phyloP scores from a whole-genome alignment of 2,888 invertebrate species.

The Catocala sponsa region DNA sequence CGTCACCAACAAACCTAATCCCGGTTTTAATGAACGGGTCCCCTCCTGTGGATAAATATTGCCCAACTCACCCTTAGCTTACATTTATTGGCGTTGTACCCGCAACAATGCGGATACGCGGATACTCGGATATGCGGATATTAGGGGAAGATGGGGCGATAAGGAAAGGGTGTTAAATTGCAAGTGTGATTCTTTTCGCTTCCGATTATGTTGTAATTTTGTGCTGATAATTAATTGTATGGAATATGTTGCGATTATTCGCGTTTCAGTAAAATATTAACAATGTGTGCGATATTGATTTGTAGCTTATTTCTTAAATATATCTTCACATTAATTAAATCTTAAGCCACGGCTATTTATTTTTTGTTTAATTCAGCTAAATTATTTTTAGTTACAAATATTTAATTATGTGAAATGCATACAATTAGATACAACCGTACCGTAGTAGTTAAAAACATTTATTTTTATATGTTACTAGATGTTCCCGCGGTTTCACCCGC shows the following conservation, averaged over 20 bases:
- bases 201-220: constrained; percentile 37
- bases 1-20: constrained; percentile 59
- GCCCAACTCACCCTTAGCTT: constrained; percentile 44
- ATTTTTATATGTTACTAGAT: too few species aligned
- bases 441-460: too few species aligned
- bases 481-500: too few species aligned
- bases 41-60: constrained; percentile 25
- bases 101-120: constrained; percentile 50
- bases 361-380: too few species aligned
- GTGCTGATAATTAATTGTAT: constrained; percentile 28
- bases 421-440: too few species aligned
- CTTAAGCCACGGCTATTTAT: too few species aligned
- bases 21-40: constrained; percentile 62
- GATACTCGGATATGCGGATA: constrained; percentile 50
- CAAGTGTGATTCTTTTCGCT: constrained; percentile 50
- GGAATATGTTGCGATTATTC: constrained; percentile 5
- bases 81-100: constrained; percentile 58
- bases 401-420: too few species aligned
- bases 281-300: too few species aligned
- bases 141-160: constrained; percentile 50
- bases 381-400: too few species aligned
- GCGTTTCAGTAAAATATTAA: not conserved
- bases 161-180: constrained; percentile 51
- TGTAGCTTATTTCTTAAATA: too few species aligned
- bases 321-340: too few species aligned